Percentiles rank a stretch among this genome's conserved stretches.
Conservation (phyloP, 2,888 invertebrate genomes). For the Scaptomyza parva region DNA sequence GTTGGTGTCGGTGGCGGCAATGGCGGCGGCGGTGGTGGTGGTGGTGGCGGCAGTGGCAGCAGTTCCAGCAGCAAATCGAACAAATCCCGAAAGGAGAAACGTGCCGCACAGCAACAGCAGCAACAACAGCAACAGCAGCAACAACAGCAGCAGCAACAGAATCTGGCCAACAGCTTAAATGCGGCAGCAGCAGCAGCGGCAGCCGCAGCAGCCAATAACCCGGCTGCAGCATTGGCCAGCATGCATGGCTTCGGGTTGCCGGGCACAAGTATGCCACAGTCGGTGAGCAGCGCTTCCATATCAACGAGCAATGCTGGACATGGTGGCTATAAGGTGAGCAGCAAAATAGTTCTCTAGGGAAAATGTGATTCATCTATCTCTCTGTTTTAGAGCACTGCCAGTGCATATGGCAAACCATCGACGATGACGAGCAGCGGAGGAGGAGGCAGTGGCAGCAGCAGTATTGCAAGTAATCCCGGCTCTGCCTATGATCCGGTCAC, state of each 20-base stretch:
- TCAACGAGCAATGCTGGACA: slow-evolving; percentile 65
- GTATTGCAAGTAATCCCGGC: slow-evolving; percentile 79
- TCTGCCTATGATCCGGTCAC: slow-evolving; percentile 84
- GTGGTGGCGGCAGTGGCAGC: slow-evolving; percentile 81
- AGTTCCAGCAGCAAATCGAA: slow-evolving; percentile 81
- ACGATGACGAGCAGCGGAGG: slow-evolving; percentile 74
- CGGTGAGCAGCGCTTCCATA: slow-evolving; percentile 72
- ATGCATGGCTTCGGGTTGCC: slow-evolving; percentile 83
- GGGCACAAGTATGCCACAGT: slow-evolving; percentile 82
- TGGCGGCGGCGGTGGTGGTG: slow-evolving; percentile 68
- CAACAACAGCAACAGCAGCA: slow-evolving; percentile 81
- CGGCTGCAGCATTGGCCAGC: slow-evolving; percentile 80
- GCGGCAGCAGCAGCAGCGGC: slow-evolving; percentile 81
- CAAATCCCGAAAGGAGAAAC: slow-evolving; percentile 84
- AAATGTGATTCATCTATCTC: too few relatives aligned
- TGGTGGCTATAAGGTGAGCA: slow-evolving; percentile 80
- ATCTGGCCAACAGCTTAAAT: slow-evolving; percentile 82
- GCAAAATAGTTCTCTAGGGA: not conserved
- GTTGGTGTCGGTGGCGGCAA: slow-evolving; percentile 81
- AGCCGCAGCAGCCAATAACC: slow-evolving; percentile 79
- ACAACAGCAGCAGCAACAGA: slow-evolving; percentile 80
- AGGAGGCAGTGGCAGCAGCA: slow-evolving; percentile 68
- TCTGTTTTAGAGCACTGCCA: slow-evolving; percentile 76
- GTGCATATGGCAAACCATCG: slow-evolving; percentile 83
- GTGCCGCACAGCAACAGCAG: slow-evolving; percentile 80